Evolutionary conservation across 2,888 invertebrate genomes (phyloP), one percentile per base, ranked within the genome.

Genomic region (Eurytoma adleriae): DNA sequence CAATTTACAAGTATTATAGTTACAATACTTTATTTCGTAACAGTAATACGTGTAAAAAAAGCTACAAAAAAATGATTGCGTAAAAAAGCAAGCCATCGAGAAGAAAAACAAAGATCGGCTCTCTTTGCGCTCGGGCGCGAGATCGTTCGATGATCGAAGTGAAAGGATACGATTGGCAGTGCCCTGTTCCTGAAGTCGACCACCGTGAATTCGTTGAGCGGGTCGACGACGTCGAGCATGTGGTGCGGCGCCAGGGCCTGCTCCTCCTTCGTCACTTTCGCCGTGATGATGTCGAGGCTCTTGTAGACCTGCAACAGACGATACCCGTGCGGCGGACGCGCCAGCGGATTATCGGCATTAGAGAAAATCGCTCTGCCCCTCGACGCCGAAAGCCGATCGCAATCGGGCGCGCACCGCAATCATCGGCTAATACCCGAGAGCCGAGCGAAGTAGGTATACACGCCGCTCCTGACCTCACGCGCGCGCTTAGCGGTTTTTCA

Each of bases 231-330:
- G 89, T 97, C 96, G 82, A 99, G 92, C 87, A 99, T 92, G 89
- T 99, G 98, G 92, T 99, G 99, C 0, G 93, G 94, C 0, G 94
- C 96, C 85, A 92, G 90, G 50, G 92, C 89, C 85, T 94, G 94
- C 89, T 99, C 99, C 84, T 95, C 95, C 27, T 88, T 89, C 0
- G 96, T 96, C 0, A 98, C 97, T 92, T 99, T 99, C 40, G 99
- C 99, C 0, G 98, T 98, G 84, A 97, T 95, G 86, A 99, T 95
- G 88, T 99, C 96, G 86, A 99, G 91, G 0, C 97, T 96, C 91
- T 96, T 96, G 92, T 99, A 99, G 50, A 99, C 95, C 97, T 98
- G 93, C 4, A 69, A 79, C 18, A 16, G 57, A 67, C 30, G 20
- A 14, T 24, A 61, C 13, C 20, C 66, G 5, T n/a, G 5, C 71